A percentile compares a stretch with the other conserved stretches of the same genome.
phyloP scores from a whole-genome alignment of 1,140 invertebrate genomes.

The Panulirus ornatus region DNA sequence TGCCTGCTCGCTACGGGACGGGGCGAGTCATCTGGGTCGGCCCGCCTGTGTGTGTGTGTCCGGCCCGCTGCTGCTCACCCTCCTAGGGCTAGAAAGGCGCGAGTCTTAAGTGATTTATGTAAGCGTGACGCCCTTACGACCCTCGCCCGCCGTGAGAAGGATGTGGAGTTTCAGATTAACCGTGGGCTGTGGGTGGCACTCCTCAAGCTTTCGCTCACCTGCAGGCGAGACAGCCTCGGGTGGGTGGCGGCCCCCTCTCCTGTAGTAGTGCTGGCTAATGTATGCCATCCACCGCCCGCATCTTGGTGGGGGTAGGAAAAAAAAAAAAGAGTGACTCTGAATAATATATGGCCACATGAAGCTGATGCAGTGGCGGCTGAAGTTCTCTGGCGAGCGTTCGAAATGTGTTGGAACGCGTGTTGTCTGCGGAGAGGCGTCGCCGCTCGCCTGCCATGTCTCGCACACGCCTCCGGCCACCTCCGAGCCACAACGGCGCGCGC shows the following conservation, averaged over 20 bases:
- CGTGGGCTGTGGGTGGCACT: slow-evolving; percentile 73
- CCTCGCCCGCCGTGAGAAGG: slow-evolving; percentile 71
- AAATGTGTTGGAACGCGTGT: slow-evolving; percentile 58
- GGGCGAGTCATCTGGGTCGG: slow-evolving; percentile 66
- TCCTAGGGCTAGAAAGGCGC: slow-evolving; percentile 69
- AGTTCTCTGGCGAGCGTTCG: slow-evolving; percentile 50
- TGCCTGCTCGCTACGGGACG: slow-evolving; percentile 64
- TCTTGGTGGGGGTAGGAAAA: no score
- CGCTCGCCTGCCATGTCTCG: slow-evolving; percentile 73
- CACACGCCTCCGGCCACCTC: slow-evolving; percentile 71
- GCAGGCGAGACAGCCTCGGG: no score
- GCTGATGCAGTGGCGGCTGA: slow-evolving; percentile 7
- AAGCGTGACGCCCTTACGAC: slow-evolving; percentile 73
- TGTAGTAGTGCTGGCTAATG: not conserved
- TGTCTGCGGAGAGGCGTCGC: slow-evolving; percentile 67
- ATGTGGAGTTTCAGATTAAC: slow-evolving; percentile 75
- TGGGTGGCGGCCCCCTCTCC: not conserved
- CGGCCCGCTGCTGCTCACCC: slow-evolving; percentile 60
- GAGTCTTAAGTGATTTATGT: slow-evolving; percentile 74
- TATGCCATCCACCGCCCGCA: not conserved
- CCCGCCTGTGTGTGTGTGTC: slow-evolving; percentile 59
- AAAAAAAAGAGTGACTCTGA: not conserved
- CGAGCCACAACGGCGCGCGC: slow-evolving; percentile 69
- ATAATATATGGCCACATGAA: slow-evolving; percentile 37
- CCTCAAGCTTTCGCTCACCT: slow-evolving; percentile 63